phyloP scores from a whole-genome alignment of 2,113 vertebrate genomes.

The Tapirus terrestris region DNA sequence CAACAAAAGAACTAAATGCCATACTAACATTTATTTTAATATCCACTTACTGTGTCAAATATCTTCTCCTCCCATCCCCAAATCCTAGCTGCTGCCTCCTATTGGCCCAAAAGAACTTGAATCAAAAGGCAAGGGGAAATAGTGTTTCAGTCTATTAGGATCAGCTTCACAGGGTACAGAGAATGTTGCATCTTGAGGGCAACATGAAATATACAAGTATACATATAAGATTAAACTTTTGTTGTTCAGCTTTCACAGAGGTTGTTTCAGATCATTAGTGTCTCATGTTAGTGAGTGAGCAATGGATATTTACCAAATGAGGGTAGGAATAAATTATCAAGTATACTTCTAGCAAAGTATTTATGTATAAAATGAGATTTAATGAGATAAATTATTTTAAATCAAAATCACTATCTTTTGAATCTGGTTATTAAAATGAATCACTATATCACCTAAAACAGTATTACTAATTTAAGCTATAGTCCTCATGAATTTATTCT shows the following conservation, averaged over 20 bases:
- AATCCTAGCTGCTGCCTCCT: not conserved
- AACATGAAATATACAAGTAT: rapidly evolving
- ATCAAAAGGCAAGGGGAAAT: not conserved
- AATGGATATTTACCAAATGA: not conserved
- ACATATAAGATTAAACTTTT: rapidly evolving
- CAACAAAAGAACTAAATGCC: not conserved
- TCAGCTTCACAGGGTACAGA: not conserved
- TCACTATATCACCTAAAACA: not conserved
- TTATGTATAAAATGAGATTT: not conserved
- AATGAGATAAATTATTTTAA: not conserved
- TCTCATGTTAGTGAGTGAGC: not conserved
- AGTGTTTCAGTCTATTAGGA: not conserved
- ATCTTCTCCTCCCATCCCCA: rapidly evolving
- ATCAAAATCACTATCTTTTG: not conserved
- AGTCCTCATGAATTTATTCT: not conserved
- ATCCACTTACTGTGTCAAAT: not conserved
- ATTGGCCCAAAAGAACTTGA: not conserved
- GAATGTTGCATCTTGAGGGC: rapidly evolving
- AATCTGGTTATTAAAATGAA: not conserved
- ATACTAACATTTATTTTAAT: not conserved
- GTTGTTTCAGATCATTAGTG: not conserved
- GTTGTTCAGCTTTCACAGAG: not conserved
- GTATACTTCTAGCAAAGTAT: not conserved
- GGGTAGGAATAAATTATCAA: not conserved
- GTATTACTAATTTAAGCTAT: not conserved